Evolutionary conservation across 2,888 invertebrate genomes (phyloP).

Genomic region (Lasioglossum malachurum): DNA sequence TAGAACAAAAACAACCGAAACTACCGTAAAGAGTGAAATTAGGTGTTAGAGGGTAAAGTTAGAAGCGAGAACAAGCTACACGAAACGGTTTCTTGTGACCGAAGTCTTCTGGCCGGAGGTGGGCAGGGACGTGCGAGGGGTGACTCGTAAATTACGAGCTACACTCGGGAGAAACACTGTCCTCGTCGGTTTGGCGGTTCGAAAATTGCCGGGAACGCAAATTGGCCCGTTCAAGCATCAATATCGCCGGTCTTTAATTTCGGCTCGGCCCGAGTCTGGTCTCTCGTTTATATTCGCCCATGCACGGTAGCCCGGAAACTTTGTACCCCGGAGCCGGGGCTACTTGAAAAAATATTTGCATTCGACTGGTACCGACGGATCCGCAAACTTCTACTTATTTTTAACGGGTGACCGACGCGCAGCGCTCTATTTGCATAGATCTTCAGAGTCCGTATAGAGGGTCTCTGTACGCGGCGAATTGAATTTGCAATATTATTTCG

Average conservation of each 20-base stretch:
- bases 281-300: conserved; percentile 49
- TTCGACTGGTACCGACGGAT: conserved; percentile 73
- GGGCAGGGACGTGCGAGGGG: neutral
- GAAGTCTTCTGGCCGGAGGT: neutral
- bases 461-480: conserved; percentile 56
- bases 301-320: conserved; percentile 43
- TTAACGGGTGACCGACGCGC: conserved; percentile 50
- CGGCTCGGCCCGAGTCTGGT: conserved; percentile 22
- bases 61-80: conserved; percentile 11
- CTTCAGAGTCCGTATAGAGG: conserved; percentile 62
- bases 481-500: conserved; percentile 72
- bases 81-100: conserved; percentile 27
- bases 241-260: conserved; percentile 63
- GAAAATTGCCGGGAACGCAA: conserved; percentile 62
- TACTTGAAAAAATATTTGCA: conserved; percentile 78
- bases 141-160: conserved; percentile 37
- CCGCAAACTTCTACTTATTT: conserved; percentile 70
- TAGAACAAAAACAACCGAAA: neutral
- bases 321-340: conserved; percentile 39
- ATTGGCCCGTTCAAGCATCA: conserved; percentile 61
- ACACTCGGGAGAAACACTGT: conserved; percentile 47
- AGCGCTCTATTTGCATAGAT: conserved; percentile 76
- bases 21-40: neutral
- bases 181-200: conserved; percentile 33
- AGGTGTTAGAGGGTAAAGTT: neutral